Percentiles rank a stretch among this genome's conserved stretches.
Evolutionary conservation across 2,888 invertebrate species (phyloP).

Genomic region (Dryomyza anilis): DNA sequence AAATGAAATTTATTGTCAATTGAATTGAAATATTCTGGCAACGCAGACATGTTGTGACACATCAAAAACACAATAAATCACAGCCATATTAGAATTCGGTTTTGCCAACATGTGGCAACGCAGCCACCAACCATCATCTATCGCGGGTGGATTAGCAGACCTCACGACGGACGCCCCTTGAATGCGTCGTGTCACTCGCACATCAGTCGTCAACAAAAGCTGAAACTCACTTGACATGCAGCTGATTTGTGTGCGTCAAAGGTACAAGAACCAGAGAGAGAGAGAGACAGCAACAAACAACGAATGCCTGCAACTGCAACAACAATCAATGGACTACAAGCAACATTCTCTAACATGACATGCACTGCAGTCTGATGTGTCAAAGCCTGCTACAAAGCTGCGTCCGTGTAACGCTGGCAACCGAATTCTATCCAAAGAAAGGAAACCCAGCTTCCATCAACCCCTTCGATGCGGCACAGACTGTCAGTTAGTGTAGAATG

Average conservation of each 20-base stretch:
- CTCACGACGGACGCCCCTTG: neutral
- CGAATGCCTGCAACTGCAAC: too few relatives aligned
- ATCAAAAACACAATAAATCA: constrained; percentile 43
- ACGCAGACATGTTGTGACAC: constrained; percentile 55
- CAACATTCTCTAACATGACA: neutral
- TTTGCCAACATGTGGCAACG: neutral
- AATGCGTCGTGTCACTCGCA: constrained; percentile 39
- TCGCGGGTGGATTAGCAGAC: neutral
- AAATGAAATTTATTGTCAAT: too few relatives aligned
- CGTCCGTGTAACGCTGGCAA: neutral
- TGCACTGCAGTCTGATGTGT: neutral
- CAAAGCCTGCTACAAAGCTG: too few relatives aligned
- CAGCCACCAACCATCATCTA: neutral
- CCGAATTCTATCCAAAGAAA: neutral
- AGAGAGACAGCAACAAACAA: neutral
- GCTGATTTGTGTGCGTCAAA: constrained; percentile 54
- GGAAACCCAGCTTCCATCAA: too few relatives aligned
- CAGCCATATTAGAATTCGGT: constrained; percentile 3
- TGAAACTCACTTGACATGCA: constrained; percentile 44
- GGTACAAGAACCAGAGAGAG: constrained; percentile 31
- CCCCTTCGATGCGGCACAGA: neutral
- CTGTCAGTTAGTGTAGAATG: neutral
- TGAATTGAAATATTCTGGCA: too few relatives aligned
- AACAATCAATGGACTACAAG: too few relatives aligned
- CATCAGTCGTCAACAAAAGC: constrained; percentile 35